Evolutionary conservation across 2,113 vertebrate species (phyloP).

Genomic region (Brachypteracias leptosomus): DNA sequence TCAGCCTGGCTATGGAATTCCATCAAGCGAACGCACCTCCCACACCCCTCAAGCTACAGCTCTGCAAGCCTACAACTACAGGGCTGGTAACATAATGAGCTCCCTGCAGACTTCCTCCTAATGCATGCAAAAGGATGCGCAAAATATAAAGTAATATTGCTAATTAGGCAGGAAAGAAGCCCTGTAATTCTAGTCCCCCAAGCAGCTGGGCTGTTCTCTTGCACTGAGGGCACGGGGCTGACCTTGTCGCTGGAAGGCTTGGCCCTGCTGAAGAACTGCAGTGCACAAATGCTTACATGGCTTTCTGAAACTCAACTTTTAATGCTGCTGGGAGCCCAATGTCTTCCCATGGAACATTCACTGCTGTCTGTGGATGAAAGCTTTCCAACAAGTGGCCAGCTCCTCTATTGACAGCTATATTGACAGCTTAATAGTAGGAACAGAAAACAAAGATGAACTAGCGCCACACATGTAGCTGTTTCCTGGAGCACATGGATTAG

Average conservation of each 20-base stretch:
- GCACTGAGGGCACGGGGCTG: background rate
- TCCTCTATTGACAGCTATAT: background rate
- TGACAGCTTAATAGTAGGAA: background rate
- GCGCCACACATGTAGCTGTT: background rate
- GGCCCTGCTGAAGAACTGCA: background rate
- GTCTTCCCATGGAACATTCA: background rate
- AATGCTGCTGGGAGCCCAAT: background rate
- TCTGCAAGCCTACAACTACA: background rate
- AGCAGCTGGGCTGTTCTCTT: background rate
- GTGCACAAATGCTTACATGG: background rate
- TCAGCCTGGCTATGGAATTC: background rate
- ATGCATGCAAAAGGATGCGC: background rate
- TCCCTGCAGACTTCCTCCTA: slow-evolving; percentile 27
- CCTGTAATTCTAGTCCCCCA: background rate
- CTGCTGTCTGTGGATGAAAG: accelerated
- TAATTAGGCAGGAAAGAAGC: slow-evolving; percentile 32
- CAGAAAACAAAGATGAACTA: background rate
- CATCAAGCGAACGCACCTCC: background rate
- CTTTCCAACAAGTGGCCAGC: background rate
- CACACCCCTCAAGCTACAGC: background rate
- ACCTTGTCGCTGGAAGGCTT: background rate
- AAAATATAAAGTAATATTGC: slow-evolving; percentile 27
- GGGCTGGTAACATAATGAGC: slow-evolving; percentile 39
- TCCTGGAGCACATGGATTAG: background rate
- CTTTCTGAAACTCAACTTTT: background rate